These are phyloP conservation scores for Macaria notata DNA, from an alignment of 2,888 invertebrate genomes.

Conservation along the genomic window DNA sequence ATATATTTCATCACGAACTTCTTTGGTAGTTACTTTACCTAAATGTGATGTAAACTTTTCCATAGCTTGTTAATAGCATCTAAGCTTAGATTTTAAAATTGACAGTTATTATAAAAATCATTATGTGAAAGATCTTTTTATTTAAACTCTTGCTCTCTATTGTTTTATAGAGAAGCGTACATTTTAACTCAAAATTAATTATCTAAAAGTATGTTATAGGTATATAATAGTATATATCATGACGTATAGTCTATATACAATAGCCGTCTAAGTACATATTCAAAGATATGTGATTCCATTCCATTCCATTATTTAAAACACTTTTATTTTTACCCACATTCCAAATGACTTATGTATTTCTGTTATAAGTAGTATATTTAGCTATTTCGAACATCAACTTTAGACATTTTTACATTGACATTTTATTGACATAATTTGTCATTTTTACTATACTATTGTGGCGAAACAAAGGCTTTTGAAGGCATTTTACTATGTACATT, in stretches of 20 bases:
- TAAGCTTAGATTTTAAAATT: too few relatives aligned
- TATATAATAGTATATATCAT: slow-evolving; percentile 12
- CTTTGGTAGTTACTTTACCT: too few relatives aligned
- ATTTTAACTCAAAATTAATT: too few relatives aligned
- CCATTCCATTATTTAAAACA: slow-evolving; percentile 22
- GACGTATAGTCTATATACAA: slow-evolving; percentile 26
- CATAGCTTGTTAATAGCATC: too few relatives aligned
- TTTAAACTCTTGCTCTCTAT: too few relatives aligned
- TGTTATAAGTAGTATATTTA: neutral
- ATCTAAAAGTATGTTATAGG: too few relatives aligned
- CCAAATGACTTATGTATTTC: neutral
- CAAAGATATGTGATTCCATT: slow-evolving; percentile 63
- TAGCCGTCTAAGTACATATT: slow-evolving; percentile 35
- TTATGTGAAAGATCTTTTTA: too few relatives aligned
- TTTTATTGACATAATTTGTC: slow-evolving; percentile 55
- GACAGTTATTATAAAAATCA: too few relatives aligned
- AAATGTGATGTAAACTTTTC: too few relatives aligned
- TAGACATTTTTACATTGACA: slow-evolving; percentile 31
- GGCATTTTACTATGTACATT: slow-evolving; percentile 37
- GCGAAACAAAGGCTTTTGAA: slow-evolving; percentile 40
- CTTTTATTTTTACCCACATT: slow-evolving; percentile 8
- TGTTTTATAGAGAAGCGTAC: too few relatives aligned
- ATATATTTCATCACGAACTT: neutral
- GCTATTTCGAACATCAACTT: slow-evolving; percentile 21
- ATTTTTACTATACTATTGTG: slow-evolving; percentile 50